Evolutionary conservation across 1,140 invertebrate species (phyloP).

Genomic region (Nylanderia fulva): DNA sequence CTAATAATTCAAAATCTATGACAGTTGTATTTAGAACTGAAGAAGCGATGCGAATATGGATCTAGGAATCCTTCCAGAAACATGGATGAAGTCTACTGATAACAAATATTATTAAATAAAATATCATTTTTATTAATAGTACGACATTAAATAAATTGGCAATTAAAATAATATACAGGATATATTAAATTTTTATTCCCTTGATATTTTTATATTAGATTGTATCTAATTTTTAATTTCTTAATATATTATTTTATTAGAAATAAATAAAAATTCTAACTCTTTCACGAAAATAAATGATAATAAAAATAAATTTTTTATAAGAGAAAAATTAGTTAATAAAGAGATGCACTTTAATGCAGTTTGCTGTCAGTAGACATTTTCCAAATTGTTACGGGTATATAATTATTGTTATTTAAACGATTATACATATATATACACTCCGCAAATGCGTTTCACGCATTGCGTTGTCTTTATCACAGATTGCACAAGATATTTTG

Average conservation of each 20-base stretch:
- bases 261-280: neutral
- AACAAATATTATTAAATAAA: neutral
- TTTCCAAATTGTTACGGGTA: constrained; percentile 61
- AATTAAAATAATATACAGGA: too few species aligned
- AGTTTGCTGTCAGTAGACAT: constrained; percentile 44
- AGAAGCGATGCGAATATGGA: neutral
- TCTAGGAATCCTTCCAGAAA: constrained; percentile 41
- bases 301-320: neutral
- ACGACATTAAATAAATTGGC: too few species aligned
- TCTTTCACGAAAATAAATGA: neutral
- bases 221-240: neutral
- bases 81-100: constrained; percentile 29
- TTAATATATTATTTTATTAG: neutral
- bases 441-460: constrained; percentile 42
- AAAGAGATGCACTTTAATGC: constrained; percentile 24
- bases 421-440: constrained; percentile 34
- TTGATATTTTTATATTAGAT: neutral
- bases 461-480: constrained; percentile 61
- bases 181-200: neutral
- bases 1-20: neutral
- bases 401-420: constrained; percentile 67
- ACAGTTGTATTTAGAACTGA: neutral
- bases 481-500: constrained; percentile 75
- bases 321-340: constrained; percentile 4
- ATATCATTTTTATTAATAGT: neutral